Conservation (phyloP, 1,140 invertebrate species). For the Lucilia sericata region DNA sequence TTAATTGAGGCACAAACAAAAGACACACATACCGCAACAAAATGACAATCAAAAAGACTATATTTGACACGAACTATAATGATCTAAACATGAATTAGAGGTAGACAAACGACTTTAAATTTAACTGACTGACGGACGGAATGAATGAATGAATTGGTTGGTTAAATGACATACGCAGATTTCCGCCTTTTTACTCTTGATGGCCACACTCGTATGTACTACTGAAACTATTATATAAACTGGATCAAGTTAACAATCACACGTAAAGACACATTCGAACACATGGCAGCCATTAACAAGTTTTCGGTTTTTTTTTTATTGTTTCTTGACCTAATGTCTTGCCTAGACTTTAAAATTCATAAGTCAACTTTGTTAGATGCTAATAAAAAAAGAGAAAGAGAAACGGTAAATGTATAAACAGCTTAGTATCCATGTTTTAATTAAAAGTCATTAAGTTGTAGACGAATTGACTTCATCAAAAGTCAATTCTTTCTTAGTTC, state of each 20-base stretch:
- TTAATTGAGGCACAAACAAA: background rate
- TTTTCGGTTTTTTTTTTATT: background rate
- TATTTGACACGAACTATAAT: slow-evolving; percentile 41
- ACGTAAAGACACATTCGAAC: background rate
- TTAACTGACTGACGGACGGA: background rate
- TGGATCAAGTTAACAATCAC: background rate
- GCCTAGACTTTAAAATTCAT: background rate
- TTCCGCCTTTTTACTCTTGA: slow-evolving; percentile 22
- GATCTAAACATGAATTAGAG: background rate
- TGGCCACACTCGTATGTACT: background rate
- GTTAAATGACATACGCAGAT: slow-evolving; percentile 31
- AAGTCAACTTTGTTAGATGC: background rate
- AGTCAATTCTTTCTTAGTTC: background rate
- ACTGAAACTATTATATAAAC: background rate
- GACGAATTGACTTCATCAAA: background rate
- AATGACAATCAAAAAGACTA: slow-evolving; percentile 38
- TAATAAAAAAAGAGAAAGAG: background rate
- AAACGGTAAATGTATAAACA: background rate
- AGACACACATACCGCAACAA: background rate
- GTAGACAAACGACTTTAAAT: background rate
- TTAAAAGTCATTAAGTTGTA: slow-evolving; percentile 42
- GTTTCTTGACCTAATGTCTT: slow-evolving; percentile 32
- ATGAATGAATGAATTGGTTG: background rate
- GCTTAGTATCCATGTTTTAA: slow-evolving; percentile 30
- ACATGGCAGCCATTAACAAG: slow-evolving; percentile 33